Base-by-base conservation (phyloP, 2,113 vertebrate genomes). In the Miniopterus natalensis region DNA sequence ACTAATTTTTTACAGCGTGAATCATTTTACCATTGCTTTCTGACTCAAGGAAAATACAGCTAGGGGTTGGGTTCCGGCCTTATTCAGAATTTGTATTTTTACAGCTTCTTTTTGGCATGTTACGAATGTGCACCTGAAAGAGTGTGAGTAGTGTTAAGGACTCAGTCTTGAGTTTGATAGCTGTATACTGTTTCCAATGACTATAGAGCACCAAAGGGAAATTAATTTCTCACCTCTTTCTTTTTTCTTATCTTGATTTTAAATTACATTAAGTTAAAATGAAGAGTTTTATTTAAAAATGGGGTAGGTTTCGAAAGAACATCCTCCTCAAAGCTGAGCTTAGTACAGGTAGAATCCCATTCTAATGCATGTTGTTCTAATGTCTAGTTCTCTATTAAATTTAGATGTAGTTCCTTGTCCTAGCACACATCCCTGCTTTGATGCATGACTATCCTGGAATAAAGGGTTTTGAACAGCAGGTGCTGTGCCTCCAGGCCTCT, bases 1-100 rank as follows among this genome's bases (percentile, higher is more conserved):
- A 96, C 90, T 79, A 74, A 25, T 92, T 96, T 96, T 93, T 96
- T 96, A 89, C 75, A 95, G 94, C 95, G 95, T 89, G 57, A 95
- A 75, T 68, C 49, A 75, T 65, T 92, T 81, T 96, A 96, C 42
- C 90, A 80, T 86, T 95, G 65, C 55, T 88, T 5, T 84, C 63
- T 97, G 89, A 85, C 77, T n/a, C 89, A 93, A 77, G 78, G 79
- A 79, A 96, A 88, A 81, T 88, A 90, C 29, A 91, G 12, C 55
- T 77, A 93, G 74, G 83, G 49, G 10, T 79, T 83, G 73, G 71
- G 23, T 79, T 93, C 57, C 96, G 90, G 78, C 36, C 49, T 88
- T 66, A 71, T 36, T 89, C 27, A 86, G 36, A 65, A 23, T 78
- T 92, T 95, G 12, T 84, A 36, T 85, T 90, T 94, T 84, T 92